phyloP scores from a whole-genome alignment of 2,888 invertebrate species.

The Agrochola lota region DNA sequence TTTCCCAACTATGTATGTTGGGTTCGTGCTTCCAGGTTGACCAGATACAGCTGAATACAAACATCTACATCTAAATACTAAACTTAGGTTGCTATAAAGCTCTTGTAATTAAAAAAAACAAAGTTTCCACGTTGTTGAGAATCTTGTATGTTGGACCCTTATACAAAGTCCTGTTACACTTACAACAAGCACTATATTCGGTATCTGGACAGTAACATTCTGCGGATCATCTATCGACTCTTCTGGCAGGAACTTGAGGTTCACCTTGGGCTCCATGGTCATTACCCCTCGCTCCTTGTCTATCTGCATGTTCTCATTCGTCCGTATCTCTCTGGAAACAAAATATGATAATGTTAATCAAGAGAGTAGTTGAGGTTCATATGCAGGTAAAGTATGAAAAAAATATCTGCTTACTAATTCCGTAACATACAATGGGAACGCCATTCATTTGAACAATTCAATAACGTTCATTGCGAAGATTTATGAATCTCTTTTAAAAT shows the following conservation, averaged over 20 bases:
- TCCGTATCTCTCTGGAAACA: slow-evolving; percentile 92
- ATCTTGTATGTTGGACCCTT: background rate
- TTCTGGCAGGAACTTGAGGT: slow-evolving; percentile 91
- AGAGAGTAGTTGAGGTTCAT: background rate
- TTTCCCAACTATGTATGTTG: background rate
- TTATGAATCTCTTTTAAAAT: too few relatives aligned
- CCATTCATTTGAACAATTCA: too few relatives aligned
- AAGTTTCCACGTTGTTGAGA: background rate
- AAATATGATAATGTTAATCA: background rate
- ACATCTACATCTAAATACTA: background rate
- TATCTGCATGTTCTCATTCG: slow-evolving; percentile 92
- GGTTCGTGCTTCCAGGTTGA: background rate
- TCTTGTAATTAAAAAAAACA: background rate
- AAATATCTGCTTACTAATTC: too few relatives aligned
- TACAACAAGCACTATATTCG: slow-evolving; percentile 51
- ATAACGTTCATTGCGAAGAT: too few relatives aligned
- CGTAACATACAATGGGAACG: too few relatives aligned
- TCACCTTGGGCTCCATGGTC: slow-evolving; percentile 91
- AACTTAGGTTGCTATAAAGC: background rate
- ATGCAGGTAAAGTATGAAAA: background rate
- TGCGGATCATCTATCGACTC: slow-evolving; percentile 92
- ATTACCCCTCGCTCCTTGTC: slow-evolving; percentile 92
- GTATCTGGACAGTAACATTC: slow-evolving; percentile 87
- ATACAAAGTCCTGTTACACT: slow-evolving; percentile 23
- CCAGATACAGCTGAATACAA: background rate